Evolutionary conservation across 2,888 invertebrate genomes (phyloP).

Genomic region (Mythimna loreyi): DNA sequence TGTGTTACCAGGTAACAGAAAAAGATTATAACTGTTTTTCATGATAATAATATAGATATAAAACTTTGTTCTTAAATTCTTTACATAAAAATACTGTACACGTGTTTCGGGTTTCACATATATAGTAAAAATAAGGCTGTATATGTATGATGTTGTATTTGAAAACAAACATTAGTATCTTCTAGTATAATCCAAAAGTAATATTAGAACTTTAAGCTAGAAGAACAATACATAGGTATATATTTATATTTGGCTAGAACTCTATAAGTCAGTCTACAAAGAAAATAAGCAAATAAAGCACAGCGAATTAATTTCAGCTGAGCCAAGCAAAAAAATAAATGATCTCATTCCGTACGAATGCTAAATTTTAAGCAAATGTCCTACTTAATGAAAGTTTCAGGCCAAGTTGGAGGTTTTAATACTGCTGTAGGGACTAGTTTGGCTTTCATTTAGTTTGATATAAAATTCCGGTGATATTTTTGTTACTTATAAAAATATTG

Average conservation of each 20-base stretch:
- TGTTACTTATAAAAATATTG: not conserved
- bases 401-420: conserved; percentile 29
- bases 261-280: conserved; percentile 8
- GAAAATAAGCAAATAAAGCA: conserved; percentile 5
- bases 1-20: too few species aligned
- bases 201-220: too few species aligned
- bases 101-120: too few species aligned
- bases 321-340: conserved; percentile 9
- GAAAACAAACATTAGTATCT: not conserved
- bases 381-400: conserved; percentile 15
- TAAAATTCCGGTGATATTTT: not conserved
- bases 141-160: not conserved
- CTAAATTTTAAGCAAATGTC: conserved; percentile 18
- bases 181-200: too few species aligned
- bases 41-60: too few species aligned
- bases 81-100: too few species aligned
- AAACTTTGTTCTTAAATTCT: too few species aligned
- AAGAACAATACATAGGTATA: too few species aligned
- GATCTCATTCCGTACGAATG: conserved; percentile 1
- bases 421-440: conserved; percentile 2
- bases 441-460: conserved; percentile 3
- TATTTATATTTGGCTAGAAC: not conserved
- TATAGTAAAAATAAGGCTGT: too few species aligned
- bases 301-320: conserved; percentile 6
- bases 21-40: too few species aligned